Conservation (phyloP, 37 sponge, comb jelly and placozoan genomes). For the Tethya wilhelma region DNA sequence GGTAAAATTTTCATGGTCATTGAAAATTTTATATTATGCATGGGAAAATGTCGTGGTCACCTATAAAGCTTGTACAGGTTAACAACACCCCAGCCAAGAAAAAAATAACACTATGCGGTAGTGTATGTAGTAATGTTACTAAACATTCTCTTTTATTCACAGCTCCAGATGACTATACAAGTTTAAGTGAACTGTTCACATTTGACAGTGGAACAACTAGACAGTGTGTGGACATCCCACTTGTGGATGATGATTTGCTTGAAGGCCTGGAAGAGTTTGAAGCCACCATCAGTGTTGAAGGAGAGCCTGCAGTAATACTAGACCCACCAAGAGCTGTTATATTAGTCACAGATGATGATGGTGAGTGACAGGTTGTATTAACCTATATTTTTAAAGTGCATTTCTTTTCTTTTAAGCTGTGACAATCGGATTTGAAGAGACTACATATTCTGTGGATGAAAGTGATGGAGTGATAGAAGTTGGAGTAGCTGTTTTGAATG, state of each 20-base stretch:
- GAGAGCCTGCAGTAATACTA: neutral
- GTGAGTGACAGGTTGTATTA: neutral
- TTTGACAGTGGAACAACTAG: neutral
- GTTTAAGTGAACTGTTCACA: neutral
- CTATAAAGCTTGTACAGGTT: too few species aligned
- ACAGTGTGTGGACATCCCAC: neutral
- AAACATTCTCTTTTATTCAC: slow-evolving; percentile 2
- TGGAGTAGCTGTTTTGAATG: slow-evolving; percentile 1
- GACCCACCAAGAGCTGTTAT: neutral
- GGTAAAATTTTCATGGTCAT: too few species aligned
- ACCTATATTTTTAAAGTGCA: neutral
- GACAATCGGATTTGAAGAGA: neutral
- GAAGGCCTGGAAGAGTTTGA: neutral
- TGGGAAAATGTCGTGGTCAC: too few species aligned
- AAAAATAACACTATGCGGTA: too few species aligned
- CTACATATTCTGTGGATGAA: neutral
- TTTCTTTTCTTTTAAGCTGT: neutral
- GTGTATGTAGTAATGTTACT: too few species aligned
- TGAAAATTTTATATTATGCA: too few species aligned
- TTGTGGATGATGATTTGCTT: neutral
- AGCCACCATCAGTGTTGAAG: neutral
- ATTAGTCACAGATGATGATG: neutral
- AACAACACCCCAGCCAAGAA: too few species aligned
- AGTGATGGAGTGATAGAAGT: neutral
- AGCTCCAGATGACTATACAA: neutral